Evolutionary conservation across 2,888 invertebrate species (phyloP).

Genomic region (Chaitophorus viminalis): DNA sequence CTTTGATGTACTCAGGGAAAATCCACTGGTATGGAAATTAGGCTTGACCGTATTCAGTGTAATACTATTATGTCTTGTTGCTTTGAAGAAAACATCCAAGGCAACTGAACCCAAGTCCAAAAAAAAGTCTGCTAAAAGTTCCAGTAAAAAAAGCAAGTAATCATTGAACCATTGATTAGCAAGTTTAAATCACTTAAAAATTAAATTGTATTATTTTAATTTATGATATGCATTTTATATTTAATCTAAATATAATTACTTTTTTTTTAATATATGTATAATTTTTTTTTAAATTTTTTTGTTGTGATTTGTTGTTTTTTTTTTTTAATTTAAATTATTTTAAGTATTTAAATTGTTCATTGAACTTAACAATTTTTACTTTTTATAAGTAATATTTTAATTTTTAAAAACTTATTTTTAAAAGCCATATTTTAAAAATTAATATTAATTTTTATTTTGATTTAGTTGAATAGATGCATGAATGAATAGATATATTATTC

Average conservation of each 20-base stretch:
- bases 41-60: slow-evolving; percentile 65
- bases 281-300: neutral
- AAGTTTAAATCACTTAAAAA: neutral
- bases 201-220: neutral
- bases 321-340: slow-evolving; percentile 1
- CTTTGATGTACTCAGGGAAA: slow-evolving; percentile 71
- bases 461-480: neutral
- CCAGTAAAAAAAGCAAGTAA: slow-evolving; percentile 55
- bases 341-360: neutral
- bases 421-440: neutral
- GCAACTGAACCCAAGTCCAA: slow-evolving; percentile 30
- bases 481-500: neutral
- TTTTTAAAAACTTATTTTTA: neutral
- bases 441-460: neutral
- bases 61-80: slow-evolving; percentile 28
- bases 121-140: slow-evolving; percentile 48
- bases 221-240: neutral
- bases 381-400: neutral
- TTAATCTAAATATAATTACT: neutral
- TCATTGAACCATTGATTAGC: neutral
- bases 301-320: slow-evolving; percentile 8
- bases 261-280: neutral
- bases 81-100: slow-evolving; percentile 16
- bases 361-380: slow-evolving; percentile 2
- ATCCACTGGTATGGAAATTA: slow-evolving; percentile 71